These are phyloP conservation scores for Champsocephalus esox DNA, from an alignment of 2,797 vertebrate genomes.

Conservation along the genomic window DNA sequence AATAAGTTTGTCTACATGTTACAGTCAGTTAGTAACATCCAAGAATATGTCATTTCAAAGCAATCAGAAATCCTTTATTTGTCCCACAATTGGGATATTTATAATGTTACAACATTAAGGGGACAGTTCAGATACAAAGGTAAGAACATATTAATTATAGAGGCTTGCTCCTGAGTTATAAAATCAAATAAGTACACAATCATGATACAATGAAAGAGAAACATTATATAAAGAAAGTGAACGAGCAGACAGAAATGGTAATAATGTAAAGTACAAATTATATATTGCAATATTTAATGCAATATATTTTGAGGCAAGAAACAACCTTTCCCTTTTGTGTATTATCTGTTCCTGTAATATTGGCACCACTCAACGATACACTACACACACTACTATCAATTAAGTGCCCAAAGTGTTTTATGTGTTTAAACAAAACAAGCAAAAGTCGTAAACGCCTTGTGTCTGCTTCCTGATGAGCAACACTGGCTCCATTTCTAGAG, in stretches of 20 bases:
- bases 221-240: no score
- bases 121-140: no score
- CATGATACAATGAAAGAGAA: no score
- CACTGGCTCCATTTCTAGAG: constrained; percentile 58
- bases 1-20: background rate
- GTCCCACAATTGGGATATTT: no score
- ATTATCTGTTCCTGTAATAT: constrained; percentile 44
- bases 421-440: constrained; percentile 39
- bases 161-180: no score
- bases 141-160: no score
- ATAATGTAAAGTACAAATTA: no score
- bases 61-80: no score
- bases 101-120: no score
- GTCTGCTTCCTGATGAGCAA: constrained; percentile 50
- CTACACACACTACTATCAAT: constrained; percentile 37
- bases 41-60: constrained; percentile 15
- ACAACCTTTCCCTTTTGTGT: background rate
- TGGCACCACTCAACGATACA: constrained; percentile 52
- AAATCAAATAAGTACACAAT: no score
- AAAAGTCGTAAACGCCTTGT: constrained; percentile 40
- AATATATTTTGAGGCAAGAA: constrained; percentile 8
- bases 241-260: no score
- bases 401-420: constrained; percentile 43
- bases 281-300: no score
- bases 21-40: background rate